Conservation (phyloP, 2,113 vertebrate genomes). For the Paedocypris sp. region DNA sequence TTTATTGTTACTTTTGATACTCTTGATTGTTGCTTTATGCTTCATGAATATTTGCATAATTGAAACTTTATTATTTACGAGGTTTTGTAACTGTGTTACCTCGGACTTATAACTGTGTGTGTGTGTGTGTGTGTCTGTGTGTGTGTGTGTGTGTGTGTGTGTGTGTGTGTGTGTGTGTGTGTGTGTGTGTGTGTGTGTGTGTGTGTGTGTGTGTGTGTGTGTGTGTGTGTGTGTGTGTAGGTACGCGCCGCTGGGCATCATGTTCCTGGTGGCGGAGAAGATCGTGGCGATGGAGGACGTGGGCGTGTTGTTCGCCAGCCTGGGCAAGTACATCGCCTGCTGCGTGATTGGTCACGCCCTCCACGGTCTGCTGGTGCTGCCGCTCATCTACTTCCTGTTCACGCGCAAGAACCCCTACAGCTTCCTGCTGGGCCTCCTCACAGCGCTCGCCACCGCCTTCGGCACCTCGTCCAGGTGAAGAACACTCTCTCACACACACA, state of each 20-base stretch:
- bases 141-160: no score
- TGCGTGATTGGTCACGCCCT: constrained; percentile 75
- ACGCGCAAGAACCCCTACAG: constrained; percentile 78
- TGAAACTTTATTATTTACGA: no score
- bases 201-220: no score
- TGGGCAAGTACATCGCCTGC: constrained; percentile 81
- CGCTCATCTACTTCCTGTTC: constrained; percentile 72
- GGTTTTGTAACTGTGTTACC: no score
- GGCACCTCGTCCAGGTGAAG: constrained; percentile 81
- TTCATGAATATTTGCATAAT: no score
- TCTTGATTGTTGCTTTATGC: not conserved
- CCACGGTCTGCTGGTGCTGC: constrained; percentile 72
- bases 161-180: no score
- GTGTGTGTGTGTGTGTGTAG: no score
- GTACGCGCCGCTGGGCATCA: constrained; percentile 82
- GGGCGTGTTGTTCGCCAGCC: constrained; percentile 59
- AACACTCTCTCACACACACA: not conserved
- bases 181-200: no score
- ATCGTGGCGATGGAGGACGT: constrained; percentile 78
- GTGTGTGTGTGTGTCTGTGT: no score
- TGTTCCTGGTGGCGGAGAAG: constrained; percentile 83
- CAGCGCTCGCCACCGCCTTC: constrained; percentile 74
- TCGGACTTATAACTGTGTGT: no score
- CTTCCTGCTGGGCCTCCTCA: constrained; percentile 77
- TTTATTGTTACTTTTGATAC: not conserved